phyloP scores from a whole-genome alignment of 2,888 invertebrate species.

The Synanthedon formicaeformis region DNA sequence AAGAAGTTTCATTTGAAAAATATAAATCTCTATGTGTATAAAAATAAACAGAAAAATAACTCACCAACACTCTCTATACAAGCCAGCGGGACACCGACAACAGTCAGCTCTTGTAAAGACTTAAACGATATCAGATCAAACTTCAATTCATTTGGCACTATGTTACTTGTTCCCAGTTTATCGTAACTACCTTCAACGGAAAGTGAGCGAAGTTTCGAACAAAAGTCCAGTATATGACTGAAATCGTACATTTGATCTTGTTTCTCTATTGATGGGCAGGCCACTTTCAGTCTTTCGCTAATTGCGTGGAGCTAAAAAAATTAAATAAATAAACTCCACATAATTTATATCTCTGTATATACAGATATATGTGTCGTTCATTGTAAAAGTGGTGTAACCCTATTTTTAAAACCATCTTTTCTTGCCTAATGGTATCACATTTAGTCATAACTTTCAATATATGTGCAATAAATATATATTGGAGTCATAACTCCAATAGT shows the following conservation, averaged over 20 bases:
- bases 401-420: too few relatives aligned
- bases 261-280: constrained; percentile 84
- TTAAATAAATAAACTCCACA: too few relatives aligned
- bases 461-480: too few relatives aligned
- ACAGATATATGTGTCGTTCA: too few relatives aligned
- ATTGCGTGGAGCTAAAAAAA: constrained; percentile 86
- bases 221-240: constrained; percentile 91
- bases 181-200: constrained; percentile 76
- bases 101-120: constrained; percentile 75
- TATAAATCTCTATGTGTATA: neutral
- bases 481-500: too few relatives aligned
- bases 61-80: constrained; percentile 75
- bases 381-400: too few relatives aligned
- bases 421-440: too few relatives aligned
- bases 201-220: constrained; percentile 78
- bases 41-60: constrained; percentile 10
- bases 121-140: constrained; percentile 90
- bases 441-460: too few relatives aligned
- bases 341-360: too few relatives aligned
- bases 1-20: neutral
- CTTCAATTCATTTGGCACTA: constrained; percentile 81
- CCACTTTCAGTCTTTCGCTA: constrained; percentile 86
- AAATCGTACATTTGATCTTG: constrained; percentile 87
- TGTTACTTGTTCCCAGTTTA: constrained; percentile 84
- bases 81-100: constrained; percentile 76